A percentile compares a stretch with the other conserved stretches of the same genome.
phyloP scores from a whole-genome alignment of 2,888 invertebrate species.

The Drosophila robusta region DNA sequence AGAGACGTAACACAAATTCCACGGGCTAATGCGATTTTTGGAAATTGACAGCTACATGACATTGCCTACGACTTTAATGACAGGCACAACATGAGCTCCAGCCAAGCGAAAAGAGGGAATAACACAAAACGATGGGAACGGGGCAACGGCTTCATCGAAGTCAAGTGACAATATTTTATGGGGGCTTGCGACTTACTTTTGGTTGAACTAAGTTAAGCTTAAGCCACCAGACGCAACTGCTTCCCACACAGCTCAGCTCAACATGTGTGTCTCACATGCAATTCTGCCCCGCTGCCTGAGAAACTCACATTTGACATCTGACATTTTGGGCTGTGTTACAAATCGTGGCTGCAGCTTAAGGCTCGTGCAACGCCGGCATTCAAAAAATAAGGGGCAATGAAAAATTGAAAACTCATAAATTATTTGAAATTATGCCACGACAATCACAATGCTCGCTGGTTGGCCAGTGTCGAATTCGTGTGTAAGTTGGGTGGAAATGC shows the following conservation, averaged over 20 bases:
- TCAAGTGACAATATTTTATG: slow-evolving; percentile 70
- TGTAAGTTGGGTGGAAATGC: slow-evolving; percentile 64
- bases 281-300: slow-evolving; percentile 16
- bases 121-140: background rate
- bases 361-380: slow-evolving; percentile 36
- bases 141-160: slow-evolving; percentile 43
- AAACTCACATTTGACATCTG: slow-evolving; percentile 64
- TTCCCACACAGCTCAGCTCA: slow-evolving; percentile 50
- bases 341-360: slow-evolving; percentile 42
- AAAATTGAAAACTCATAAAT: slow-evolving; percentile 78
- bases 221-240: slow-evolving; percentile 18
- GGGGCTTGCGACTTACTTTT: slow-evolving; percentile 25
- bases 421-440: slow-evolving; percentile 65
- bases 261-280: slow-evolving; percentile 74
- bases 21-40: slow-evolving; percentile 70
- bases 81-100: slow-evolving; percentile 57
- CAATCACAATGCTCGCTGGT: slow-evolving; percentile 16
- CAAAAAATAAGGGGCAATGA: slow-evolving; percentile 37
- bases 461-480: slow-evolving; percentile 50
- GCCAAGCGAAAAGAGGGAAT: background rate
- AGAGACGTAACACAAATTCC: slow-evolving; percentile 32
- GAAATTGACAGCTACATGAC: slow-evolving; percentile 81
- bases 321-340: slow-evolving; percentile 47
- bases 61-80: slow-evolving; percentile 78
- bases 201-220: slow-evolving; percentile 38